Conservation (phyloP, 2,888 invertebrate genomes). For the Thecophora atra region DNA sequence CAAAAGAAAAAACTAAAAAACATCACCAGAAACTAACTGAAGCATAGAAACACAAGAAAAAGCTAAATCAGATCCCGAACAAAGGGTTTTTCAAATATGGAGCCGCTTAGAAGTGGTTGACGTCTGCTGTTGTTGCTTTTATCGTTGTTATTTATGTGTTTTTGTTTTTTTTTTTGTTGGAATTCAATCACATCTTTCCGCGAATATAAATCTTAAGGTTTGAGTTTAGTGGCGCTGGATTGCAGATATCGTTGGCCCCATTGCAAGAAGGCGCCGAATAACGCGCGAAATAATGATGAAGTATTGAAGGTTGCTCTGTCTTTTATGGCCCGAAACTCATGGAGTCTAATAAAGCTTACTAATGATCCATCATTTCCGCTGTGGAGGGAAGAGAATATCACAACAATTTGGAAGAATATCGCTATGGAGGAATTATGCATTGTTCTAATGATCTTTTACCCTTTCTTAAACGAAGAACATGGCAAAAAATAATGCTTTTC, state of each 20-base stretch:
- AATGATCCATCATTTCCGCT: slow-evolving; percentile 31
- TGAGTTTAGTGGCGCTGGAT: background rate
- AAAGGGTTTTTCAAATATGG: slow-evolving; percentile 22
- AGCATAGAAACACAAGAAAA: background rate
- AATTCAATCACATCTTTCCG: background rate
- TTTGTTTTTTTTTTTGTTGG: background rate
- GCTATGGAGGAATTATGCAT: no score
- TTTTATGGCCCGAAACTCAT: slow-evolving; percentile 8
- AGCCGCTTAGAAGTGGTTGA: slow-evolving; percentile 24
- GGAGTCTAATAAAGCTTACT: slow-evolving; percentile 7
- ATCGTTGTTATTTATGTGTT: slow-evolving; percentile 12
- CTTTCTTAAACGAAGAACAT: no score
- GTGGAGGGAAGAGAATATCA: background rate
- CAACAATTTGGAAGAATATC: no score
- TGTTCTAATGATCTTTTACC: no score
- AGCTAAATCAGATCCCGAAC: background rate
- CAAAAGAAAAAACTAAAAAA: background rate
- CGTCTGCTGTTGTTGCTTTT: background rate
- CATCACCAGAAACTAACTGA: background rate
- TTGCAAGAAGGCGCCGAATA: background rate
- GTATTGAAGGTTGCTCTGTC: background rate
- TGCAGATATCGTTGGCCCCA: background rate
- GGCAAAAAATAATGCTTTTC: no score
- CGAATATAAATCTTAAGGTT: slow-evolving; percentile 2
- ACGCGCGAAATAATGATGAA: slow-evolving; percentile 7